Percentiles rank a stretch among this genome's conserved stretches.
Conservation (phyloP, 1,140 invertebrate species). For the Penaeus indicus region DNA sequence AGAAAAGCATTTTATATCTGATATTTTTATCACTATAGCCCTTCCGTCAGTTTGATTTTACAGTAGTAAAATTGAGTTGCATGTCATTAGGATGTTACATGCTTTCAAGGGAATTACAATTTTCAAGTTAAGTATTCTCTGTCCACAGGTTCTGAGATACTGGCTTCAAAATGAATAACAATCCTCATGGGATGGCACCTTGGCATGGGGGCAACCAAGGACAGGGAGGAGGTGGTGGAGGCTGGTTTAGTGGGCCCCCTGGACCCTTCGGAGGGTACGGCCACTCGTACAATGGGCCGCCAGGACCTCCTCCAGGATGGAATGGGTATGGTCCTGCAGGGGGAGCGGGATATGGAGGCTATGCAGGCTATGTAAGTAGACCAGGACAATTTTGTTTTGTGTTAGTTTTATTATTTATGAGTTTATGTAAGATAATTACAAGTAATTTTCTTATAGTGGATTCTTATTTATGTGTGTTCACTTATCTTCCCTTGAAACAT, state of each 20-base stretch:
- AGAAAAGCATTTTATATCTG: too few relatives aligned
- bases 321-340: not conserved
- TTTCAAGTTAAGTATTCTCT: too few relatives aligned
- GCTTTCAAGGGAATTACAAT: too few relatives aligned
- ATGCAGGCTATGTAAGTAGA: constrained; percentile 1
- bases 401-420: not conserved
- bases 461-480: not conserved
- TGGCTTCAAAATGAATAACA: too few relatives aligned
- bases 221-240: not conserved
- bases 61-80: too few relatives aligned
- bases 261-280: not conserved
- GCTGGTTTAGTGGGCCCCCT: not conserved
- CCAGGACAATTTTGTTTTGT: not conserved
- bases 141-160: too few relatives aligned
- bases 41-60: too few relatives aligned
- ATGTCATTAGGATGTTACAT: too few relatives aligned
- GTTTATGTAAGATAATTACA: not conserved
- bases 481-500: too few relatives aligned
- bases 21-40: too few relatives aligned
- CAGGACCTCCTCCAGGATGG: constrained; percentile 1
- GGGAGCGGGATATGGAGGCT: not conserved
- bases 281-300: not conserved
- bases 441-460: not conserved
- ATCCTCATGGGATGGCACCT: too few relatives aligned
- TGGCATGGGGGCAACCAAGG: too few relatives aligned